Evolutionary conservation across 2,888 invertebrate genomes (phyloP), one percentile per base, ranked within the genome.

Genomic region (Pachymerium ferrugineum): DNA sequence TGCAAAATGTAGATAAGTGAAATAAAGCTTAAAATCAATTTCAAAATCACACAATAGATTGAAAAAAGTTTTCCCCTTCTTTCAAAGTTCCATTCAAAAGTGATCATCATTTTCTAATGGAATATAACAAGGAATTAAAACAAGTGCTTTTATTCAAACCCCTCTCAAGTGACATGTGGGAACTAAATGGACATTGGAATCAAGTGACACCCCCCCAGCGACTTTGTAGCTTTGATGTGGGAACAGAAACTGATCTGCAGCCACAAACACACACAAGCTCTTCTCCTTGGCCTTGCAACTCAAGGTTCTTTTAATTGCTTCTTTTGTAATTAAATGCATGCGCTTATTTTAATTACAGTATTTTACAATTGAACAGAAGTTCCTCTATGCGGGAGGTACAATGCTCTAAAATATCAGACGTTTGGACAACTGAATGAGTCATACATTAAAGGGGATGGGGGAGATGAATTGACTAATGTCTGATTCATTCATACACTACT

Each of bases 211-310:
- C 47, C 47, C 47, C 47, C 47, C 47, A 8, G 47, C 2, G 16
- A 47, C 47, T 47, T 47, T 16, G 47, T 47, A 47, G 38, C 19
- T 47, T 14, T 47, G 47, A 47, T 47, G 47, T 47, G 47, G 47
- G 47, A 47, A 47, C 16, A 47, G 47, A 47, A 47, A 47, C 22
- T 47, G 47, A 47, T 47, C 47, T 47, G 47, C 47, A 47, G n/a
- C 47, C 47, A 47, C 47, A 47, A 22, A 47, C 22, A 22, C 19
- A 47, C 16, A 3, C 3, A 8, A 19, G 47, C 47, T 16, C 47
- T 47, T 47, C n/a, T 47, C 47, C 19, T 47, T 47, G 47, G 47
- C 47, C 47, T 47, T 47, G 47, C 47, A 16, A 16, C 19, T 6
- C 16, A 47, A 47, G 22, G 16, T 47, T 8, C 14, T n/a, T 47